Evolutionary conservation across 2,888 invertebrate species (phyloP).

Genomic region (Scotopteryx bipunctaria): DNA sequence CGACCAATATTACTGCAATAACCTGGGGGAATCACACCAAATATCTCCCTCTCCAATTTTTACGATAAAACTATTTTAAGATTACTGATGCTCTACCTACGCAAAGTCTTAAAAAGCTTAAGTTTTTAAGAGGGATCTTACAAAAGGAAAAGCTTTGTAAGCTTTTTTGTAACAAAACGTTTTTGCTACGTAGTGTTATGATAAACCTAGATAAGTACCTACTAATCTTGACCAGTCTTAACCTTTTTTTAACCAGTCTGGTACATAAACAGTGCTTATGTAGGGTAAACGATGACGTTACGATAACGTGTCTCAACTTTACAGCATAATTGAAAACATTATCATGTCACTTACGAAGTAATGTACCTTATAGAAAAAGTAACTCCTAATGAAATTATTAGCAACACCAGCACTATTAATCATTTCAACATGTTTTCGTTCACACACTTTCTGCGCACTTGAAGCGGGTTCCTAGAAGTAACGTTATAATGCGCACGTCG

Average conservation of each 20-base stretch:
- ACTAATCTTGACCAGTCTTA: too few species aligned
- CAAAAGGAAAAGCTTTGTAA: too few species aligned
- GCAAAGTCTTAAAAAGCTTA: too few species aligned
- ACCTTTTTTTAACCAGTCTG: too few species aligned
- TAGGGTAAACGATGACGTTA: background rate
- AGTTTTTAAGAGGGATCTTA: too few species aligned
- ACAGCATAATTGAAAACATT: slow-evolving; percentile 10
- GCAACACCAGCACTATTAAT: slow-evolving; percentile 23
- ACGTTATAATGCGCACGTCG: slow-evolving; percentile 10
- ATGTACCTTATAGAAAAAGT: slow-evolving; percentile 13
- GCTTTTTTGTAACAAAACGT: too few species aligned
- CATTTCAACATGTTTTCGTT: slow-evolving; percentile 35
- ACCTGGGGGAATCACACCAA: slow-evolving; percentile 36
- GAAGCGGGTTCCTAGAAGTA: slow-evolving; percentile 9
- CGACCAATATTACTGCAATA: slow-evolving; percentile 45
- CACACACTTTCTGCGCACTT: slow-evolving; percentile 32
- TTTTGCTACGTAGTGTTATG: too few species aligned
- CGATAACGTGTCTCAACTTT: background rate
- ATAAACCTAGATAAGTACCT: too few species aligned
- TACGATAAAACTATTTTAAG: slow-evolving; percentile 30
- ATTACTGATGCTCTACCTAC: too few species aligned
- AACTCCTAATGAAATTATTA: slow-evolving; percentile 18
- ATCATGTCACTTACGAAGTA: slow-evolving; percentile 17
- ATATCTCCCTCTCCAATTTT: slow-evolving; percentile 38
- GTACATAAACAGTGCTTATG: too few species aligned